Base-by-base conservation (phyloP, 2,797 vertebrate genomes). In the Protonibea diacanthus region DNA sequence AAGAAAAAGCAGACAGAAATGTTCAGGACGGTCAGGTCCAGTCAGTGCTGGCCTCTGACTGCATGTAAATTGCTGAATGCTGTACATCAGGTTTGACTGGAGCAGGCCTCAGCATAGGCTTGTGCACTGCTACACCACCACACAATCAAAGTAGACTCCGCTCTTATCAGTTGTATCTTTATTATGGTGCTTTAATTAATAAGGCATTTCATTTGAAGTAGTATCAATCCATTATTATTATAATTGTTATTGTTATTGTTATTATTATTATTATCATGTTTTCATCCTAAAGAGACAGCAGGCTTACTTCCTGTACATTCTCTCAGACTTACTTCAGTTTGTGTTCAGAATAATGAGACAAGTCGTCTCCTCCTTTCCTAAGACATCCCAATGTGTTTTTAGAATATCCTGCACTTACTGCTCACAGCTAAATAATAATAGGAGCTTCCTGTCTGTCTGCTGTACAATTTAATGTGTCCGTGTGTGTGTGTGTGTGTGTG, bases 371-470 rank as follows among this genome's bases (percentile, higher is more conserved):
- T 78, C 55, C 47, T 65, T 58, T 76, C 66, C 25, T 21, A 44
- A 65, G 59, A 83, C 51, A 74, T 88, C 82, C 83, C 74, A 63
- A 60, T 21, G 59, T 79, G 68, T 76, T 88, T 85, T 85, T 82
- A 80, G 85, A 82, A 92, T 77, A 89, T 93, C 90, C 94, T 89
- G 85, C 45, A 57, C 58, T 64, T 60, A 71, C 61, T 76, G 55
- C 14, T 81, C 75, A 59, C 55, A 57, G 63, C 68, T 82, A 42
- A 67, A 33, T 33, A 86, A 89, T 76, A 91, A 91, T 66, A 78
- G 81, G 64, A 23, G 65, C 75, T 88, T 92, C 91, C 92, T 86
- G 88, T 84, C 76, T 47, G 76, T 67, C 70, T 60, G 64, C 65
- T 56, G 76, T 68, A 57, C 60, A 25, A 84, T 60, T 47, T 63